Evolutionary conservation across 2,113 vertebrate genomes (phyloP), one percentile per base, ranked within the genome.

Genomic region (Brienomyrus longianalis): DNA sequence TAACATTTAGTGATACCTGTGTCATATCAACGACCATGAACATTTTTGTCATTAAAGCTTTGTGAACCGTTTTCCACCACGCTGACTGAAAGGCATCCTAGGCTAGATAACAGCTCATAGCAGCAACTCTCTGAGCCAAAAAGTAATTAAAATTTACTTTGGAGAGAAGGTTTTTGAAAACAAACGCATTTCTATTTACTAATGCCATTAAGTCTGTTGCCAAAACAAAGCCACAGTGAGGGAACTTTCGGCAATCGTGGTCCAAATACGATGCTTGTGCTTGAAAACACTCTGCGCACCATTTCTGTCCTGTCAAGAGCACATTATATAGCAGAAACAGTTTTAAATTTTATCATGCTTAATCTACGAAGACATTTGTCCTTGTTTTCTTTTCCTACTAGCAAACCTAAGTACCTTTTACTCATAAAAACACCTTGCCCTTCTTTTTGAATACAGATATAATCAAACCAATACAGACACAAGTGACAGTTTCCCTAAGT

Each of bases 291-390:
- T 62, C 54, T 66, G 7, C 39, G 87, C 88, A 39, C 88, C 89
- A 35, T 90, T 54, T 88, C 90, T 51, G 70, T 88, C 83, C 91
- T 90, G 91, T 51, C 35, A 39, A 83, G 23, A 84, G 31, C 27
- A 43, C 50, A 83, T 56, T 80, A 48, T 3, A 50, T 21, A 48
- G 45, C 9, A 19, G 83, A 85, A 85, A 48, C 54, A 48, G 89
- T 87, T 74, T 88, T 90, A 89, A 89, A 74, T 92, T 91, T 90
- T 93, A 80, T 92, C 90, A 89, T 92, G 88, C 89, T 89, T 89
- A 23, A 54, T 80, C 86, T 90, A 89, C 92, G 90, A 90, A 88
- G 85, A 89, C 86, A 85, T 47, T 90, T 90, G 90, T 86, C 45
- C 86, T 91, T 91, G 86, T 66, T 11, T 35, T 48, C 35, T 48